Percentiles rank a stretch among this genome's conserved stretches.
phyloP scores from a whole-genome alignment of 1,140 invertebrate species.

The Drosophila melanica region DNA sequence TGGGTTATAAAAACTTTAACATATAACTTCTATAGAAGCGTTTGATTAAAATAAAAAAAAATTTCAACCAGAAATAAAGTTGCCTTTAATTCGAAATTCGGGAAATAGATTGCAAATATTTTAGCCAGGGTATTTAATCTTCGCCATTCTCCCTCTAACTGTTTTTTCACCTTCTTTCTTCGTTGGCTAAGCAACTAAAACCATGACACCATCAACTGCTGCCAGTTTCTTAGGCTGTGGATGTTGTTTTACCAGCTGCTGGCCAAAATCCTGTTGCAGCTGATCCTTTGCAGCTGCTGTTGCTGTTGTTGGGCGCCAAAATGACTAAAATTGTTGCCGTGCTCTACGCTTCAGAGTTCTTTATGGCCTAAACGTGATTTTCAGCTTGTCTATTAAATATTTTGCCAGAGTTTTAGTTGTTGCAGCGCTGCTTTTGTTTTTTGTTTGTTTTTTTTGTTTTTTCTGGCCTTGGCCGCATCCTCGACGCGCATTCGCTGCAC shows the following conservation, averaged over 20 bases:
- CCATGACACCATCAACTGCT: not conserved
- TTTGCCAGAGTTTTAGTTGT: conserved; percentile 9
- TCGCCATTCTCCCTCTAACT: no score
- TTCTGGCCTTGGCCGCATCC: conserved; percentile 16
- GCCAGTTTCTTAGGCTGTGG: not conserved
- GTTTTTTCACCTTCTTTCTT: not conserved
- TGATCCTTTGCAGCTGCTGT: conserved; percentile 28
- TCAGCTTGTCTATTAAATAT: conserved; percentile 67
- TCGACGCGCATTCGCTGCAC: conserved; percentile 58
- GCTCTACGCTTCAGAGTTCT: conserved; percentile 47
- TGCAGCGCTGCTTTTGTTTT: conserved; percentile 17
- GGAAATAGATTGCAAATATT: no score
- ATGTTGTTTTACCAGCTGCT: not conserved
- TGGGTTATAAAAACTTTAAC: no score
- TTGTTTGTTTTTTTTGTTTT: conserved; percentile 14
- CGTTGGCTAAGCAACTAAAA: not conserved
- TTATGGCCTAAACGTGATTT: conserved; percentile 76
- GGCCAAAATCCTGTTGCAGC: conserved; percentile 10
- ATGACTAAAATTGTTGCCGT: conserved; percentile 36
- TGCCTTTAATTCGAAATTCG: no score
- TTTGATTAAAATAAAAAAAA: no score
- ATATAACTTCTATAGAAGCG: no score
- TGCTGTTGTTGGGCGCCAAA: conserved; percentile 14
- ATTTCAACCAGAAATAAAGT: no score
- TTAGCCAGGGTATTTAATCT: no score